Evolutionary conservation across 2,113 vertebrate species (phyloP), one percentile per base, ranked within the genome.

Genomic region (Sapajus apella): DNA sequence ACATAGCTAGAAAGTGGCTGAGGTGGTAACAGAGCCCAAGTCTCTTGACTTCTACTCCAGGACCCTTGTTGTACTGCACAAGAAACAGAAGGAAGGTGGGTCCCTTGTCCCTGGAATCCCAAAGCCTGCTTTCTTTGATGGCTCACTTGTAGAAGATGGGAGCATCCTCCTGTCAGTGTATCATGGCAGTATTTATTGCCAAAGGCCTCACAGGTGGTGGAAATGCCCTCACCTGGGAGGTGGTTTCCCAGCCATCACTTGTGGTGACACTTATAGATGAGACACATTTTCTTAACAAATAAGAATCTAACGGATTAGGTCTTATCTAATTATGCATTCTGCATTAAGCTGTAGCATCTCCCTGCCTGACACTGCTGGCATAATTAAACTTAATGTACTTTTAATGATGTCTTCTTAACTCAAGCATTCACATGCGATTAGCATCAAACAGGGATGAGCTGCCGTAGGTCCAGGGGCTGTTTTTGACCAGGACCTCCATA

Each of bases 301-400:
- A 98, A 37, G 96, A 97, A 98, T 98, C 98, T 97, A 98, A 98
- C 97, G 97, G 97, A 98, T 98, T 98, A 98, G 95, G 91, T 92
- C 96, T 98, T 97, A 97, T 98, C 97, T 99, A 98, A 99, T 98
- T 98, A 98, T 94, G 97, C 97, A 97, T 99, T 98, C 98, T 97
- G 96, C 98, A 98, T 98, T 98, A 98, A 97, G 96, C 96, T 0
- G 1, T 76, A 35, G 91, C 97, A 92, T 98, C 96, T 98, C 90
- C 96, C 97, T 97, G 98, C 98, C 98, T 98, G 97, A 1, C 91
- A 80, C 98, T 98, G 98, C 97, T 95, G 97, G 98, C 98, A 98
- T 98, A 98, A 99, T 99, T 99, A 99, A 99, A 98, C 98, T 95
- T 98, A 99, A 99, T 99, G 98, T 97, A 97, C 97, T 98, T 99